Evolutionary conservation across 1,140 invertebrate genomes (phyloP), one percentile per base, ranked within the genome.

Genomic region (Sycophaga agraensis): DNA sequence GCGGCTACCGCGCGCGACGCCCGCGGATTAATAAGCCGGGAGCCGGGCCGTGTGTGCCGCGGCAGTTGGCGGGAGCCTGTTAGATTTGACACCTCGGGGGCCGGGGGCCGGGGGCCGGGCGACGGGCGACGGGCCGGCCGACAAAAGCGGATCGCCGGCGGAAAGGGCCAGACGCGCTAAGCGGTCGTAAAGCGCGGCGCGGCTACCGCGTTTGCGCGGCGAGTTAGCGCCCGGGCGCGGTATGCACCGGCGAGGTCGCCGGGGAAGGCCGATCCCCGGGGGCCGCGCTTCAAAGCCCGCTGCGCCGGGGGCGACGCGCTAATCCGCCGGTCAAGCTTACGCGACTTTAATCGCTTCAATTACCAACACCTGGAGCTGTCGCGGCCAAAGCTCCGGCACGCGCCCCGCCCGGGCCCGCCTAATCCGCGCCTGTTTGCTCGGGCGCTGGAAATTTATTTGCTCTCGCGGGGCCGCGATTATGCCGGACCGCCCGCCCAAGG

Each of bases 51-150:
- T 73, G 73, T 75, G 71, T 70, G 74, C 73, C 64, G 74, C 79
- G 59, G 78, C 79, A 81, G 77, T 81, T 81, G 77, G 72, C 79
- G 70, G 66, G 69, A 67, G 67, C 65, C 70, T 79, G 79, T 69
- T 74, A 81, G 70, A 79, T 81, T 81, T 78, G 74, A 77, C 78
- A 81, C 78, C 75, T 66, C 64, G 61, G 35, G 34, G 42, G 45
- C n/a, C n/a, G n/a, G n/a, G n/a, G n/a, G n/a, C n/a, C n/a, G n/a
- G n/a, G n/a, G n/a, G n/a, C n/a, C n/a, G n/a, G n/a, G n/a, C n/a
- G n/a, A n/a, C n/a, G n/a, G n/a, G n/a, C n/a, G n/a, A n/a, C n/a
- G n/a, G n/a, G n/a, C n/a, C n/a, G n/a, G n/a, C n/a, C n/a, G n/a
- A n/a, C n/a, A n/a, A n/a, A n/a, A n/a, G n/a, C n/a, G n/a, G n/a